These are phyloP conservation scores for Enteromius afrohamiltoni DNA, from an alignment of 2,797 vertebrate genomes.

Conservation along the genomic window DNA sequence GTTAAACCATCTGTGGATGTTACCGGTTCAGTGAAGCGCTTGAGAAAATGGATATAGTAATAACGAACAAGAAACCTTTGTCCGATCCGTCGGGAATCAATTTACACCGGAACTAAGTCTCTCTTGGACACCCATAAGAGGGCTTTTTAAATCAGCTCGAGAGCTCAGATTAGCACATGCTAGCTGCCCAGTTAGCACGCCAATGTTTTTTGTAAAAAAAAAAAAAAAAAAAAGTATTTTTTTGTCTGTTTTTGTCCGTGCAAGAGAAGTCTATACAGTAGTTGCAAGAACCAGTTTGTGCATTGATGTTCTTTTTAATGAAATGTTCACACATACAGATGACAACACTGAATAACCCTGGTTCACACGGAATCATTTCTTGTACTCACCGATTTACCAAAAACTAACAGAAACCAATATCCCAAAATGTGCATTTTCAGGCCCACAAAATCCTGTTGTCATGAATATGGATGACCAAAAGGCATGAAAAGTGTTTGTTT, in stretches of 20 bases:
- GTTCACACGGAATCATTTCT: too few species aligned
- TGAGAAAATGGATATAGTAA: constrained; percentile 29
- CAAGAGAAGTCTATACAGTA: background rate
- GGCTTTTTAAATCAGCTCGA: background rate
- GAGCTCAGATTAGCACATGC: background rate
- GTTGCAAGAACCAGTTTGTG: background rate
- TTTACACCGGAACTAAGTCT: constrained; percentile 11
- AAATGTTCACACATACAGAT: background rate
- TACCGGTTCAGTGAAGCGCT: constrained; percentile 9
- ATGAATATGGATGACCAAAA: background rate
- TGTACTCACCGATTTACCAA: background rate
- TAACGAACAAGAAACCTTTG: constrained; percentile 35
- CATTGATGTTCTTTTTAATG: background rate
- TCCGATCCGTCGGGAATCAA: constrained; percentile 2
- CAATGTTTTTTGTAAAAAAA: background rate
- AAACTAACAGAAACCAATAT: background rate
- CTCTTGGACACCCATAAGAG: constrained; percentile 18
- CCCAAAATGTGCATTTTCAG: background rate
- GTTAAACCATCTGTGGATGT: constrained; percentile 7
- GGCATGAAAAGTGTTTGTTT: background rate
- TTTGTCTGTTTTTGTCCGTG: background rate
- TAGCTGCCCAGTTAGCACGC: background rate
- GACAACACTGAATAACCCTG: too few species aligned
- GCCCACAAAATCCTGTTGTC: background rate
- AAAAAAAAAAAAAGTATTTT: too few species aligned